Evolutionary conservation across 2,113 vertebrate species (phyloP), one percentile per base, ranked within the genome.

Genomic region (Stictonetta naevosa): DNA sequence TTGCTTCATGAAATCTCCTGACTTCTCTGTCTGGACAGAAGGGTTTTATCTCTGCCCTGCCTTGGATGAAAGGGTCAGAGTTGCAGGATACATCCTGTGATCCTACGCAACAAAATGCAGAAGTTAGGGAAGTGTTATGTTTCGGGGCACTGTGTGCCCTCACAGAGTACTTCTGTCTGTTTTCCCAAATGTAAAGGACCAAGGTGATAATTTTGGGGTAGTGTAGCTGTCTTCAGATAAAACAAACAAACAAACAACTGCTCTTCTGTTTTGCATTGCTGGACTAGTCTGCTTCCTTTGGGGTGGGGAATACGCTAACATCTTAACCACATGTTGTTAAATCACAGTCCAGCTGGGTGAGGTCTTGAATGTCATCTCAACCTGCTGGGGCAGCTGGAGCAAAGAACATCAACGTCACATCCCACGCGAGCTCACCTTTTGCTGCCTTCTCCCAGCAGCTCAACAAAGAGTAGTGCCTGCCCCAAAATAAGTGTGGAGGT

Each of bases 261-360:
- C 26, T 58, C 19, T 55, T 38, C 60, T 22, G 31, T 16, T 28
- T 50, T 13, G 29, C 52, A 13, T 67, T 10, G 5, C 60, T 34
- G 11, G 40, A 40, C 22, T 18, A 10, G 4, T 11, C 40, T 6
- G 17, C 31, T 59, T 4, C 60, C 34, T 63, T 21, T 5, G 34
- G 48, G 52, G 46, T 3, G 1, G 46, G 34, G 31, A 63, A 6
- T 5, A 4, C 3, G 2, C 36, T 8, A 28, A 18, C 13, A 8
- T 34, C 42, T 7, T 48, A 48, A 48, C 46, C 46, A 20, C 7
- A 0, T 14, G 23, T 18, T 20, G 33, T 25, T 29, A 52, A 40
- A 14, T 48, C 25, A 2, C 33, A 12, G 13, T 25, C 59, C 23
- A 5, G 55, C 33, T 0, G 1, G 8, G 17, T 21, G 40, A 69